Base-by-base conservation (phyloP, 2,888 invertebrate species). In the Tethea ocularis region DNA sequence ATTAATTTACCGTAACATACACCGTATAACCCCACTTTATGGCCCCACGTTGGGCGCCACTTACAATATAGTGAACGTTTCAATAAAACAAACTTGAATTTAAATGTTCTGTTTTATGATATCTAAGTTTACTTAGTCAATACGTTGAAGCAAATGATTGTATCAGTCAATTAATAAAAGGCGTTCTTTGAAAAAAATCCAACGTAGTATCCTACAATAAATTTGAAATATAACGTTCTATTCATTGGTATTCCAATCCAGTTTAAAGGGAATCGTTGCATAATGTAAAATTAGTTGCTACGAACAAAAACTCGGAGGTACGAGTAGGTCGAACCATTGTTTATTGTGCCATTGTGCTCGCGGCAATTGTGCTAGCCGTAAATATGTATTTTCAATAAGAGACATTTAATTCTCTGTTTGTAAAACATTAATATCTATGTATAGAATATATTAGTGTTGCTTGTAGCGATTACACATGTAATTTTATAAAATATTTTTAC, bases 281-380 rank as follows among this genome's bases (percentile, higher is more conserved):
- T 71, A 69, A 60, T 58, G 65, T 65, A 72, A 69, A 74, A 81
- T 80, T 73, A 82, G 73, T 74, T 78, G 69, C 64, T 63, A 65
- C 57, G 71, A 82, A 83, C 75, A 82, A 81, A 82, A 85, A 80
- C 69, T 73, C 67, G 60, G 74, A 80, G 46, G 17, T 46, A 46
- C 10, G 10, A 78, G 72, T 75, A 79, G 83, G 80, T 74, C 78
- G 71, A 59, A 20, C 77, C 72, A 81, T 89, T 88, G 88, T 88
- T 78, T 80, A 76, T 73, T 58, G 58, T 61, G 64, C 71, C 61
- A 78, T 83, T 84, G 84, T 82, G 68, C 36, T 15, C 51, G 56
- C 26, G 23, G 41, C 60, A 57, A 60, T 62, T 68, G 62, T 68
- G 57, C 55, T 57, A 61, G 52, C 58, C 46, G 33, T 24, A 59